Conservation (phyloP, 2,797 vertebrate genomes). For the Epinephelus malabaricus region DNA sequence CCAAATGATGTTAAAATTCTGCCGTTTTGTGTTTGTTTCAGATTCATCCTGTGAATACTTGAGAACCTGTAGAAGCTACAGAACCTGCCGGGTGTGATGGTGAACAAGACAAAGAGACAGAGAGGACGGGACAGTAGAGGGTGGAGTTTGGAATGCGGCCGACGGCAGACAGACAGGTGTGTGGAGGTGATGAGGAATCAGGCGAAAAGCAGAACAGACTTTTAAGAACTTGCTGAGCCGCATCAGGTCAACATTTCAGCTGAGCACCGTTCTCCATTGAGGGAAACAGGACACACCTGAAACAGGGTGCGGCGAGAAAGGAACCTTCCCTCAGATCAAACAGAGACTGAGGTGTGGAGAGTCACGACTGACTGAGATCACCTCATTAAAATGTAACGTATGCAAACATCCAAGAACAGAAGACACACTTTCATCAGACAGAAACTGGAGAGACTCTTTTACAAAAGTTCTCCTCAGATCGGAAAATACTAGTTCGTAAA, state of each 20-base stretch:
- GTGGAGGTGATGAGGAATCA: background rate
- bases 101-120: background rate
- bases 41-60: background rate
- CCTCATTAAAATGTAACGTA: background rate
- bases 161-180: conserved; percentile 36
- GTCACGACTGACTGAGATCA: background rate
- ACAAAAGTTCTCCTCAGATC: background rate
- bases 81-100: background rate
- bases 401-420: too few relatives aligned
- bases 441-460: background rate
- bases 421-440: background rate
- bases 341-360: background rate
- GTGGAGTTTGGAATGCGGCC: conserved; percentile 26
- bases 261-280: background rate
- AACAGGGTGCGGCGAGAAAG: background rate
- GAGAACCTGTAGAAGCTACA: background rate
- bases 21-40: background rate
- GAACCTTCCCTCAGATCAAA: background rate
- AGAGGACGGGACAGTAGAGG: background rate
- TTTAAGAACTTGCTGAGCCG: background rate
- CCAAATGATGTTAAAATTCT: background rate
- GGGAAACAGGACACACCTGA: background rate
- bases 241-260: background rate
- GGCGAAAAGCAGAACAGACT: background rate
- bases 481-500: background rate